phyloP scores from a whole-genome alignment of 1,140 invertebrate genomes.

The Druon quercuslanigerum region DNA sequence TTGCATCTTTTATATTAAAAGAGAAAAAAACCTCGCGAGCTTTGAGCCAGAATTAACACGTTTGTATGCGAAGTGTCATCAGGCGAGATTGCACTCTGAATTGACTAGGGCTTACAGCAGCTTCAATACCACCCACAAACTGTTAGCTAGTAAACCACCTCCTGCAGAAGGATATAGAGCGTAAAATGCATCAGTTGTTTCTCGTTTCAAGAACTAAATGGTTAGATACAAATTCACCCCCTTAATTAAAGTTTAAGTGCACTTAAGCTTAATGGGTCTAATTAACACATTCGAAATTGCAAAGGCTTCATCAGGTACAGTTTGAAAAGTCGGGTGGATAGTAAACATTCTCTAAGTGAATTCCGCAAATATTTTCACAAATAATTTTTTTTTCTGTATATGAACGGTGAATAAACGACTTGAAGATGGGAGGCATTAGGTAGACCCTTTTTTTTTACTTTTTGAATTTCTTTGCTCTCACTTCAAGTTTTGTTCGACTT shows the following conservation, averaged over 20 bases:
- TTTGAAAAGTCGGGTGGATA: too few species aligned
- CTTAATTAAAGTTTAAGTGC: background rate
- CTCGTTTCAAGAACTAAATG: background rate
- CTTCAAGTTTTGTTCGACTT: too few species aligned
- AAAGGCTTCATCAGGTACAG: background rate
- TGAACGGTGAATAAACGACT: too few species aligned
- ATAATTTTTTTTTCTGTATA: too few species aligned
- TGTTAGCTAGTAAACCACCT: slow-evolving; percentile 13
- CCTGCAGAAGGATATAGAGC: background rate
- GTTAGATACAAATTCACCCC: background rate
- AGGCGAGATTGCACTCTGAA: background rate
- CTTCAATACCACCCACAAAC: slow-evolving; percentile 1
- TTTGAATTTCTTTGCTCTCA: too few species aligned
- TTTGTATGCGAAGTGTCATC: slow-evolving; percentile 7
- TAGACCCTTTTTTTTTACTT: too few species aligned
- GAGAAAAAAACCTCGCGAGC: background rate
- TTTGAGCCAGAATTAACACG: background rate
- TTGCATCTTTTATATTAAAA: background rate
- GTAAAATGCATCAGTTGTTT: background rate
- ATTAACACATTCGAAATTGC: background rate
- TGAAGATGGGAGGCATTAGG: too few species aligned
- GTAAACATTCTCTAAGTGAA: too few species aligned
- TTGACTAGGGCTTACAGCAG: background rate
- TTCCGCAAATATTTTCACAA: too few species aligned
- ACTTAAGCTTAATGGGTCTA: background rate